Evolutionary conservation across 1,140 invertebrate species (phyloP), one percentile per base, ranked within the genome.

Genomic region (Drosophila kepulauana): DNA sequence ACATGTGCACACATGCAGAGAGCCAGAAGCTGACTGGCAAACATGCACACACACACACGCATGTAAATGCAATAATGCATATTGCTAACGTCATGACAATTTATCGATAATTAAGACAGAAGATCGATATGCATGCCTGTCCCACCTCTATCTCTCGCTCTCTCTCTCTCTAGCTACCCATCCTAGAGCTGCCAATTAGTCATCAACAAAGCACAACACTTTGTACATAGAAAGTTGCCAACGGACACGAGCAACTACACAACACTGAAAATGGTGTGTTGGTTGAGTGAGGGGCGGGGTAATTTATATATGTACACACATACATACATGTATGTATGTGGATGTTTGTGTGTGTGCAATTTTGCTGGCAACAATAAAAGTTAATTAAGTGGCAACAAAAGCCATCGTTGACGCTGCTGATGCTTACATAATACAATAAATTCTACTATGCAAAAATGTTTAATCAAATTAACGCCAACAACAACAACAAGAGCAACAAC

Each of bases 311-410:
- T 25, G 16, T 20, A 20, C 16, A 20, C 2, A 20, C 16, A 2
- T 20, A 20, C 16, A 20, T 20, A n/a, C n/a, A n/a, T n/a, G n/a
- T n/a, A n/a, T n/a, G 20, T 25, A 25, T 25, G 38, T 38, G 11
- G 10, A 20, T 45, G n/a, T 5, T 5, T 7, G 10, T 58, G 48
- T 48, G 16, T 28, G 30, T 5, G 45, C 16, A 4, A 11, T 7
- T n/a, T 35, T 58, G 15, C 10, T 28, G 25, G 49, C 56, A 75
- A 85, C 80, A 89, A 89, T 88, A 80, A 71, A 73, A 89, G 58
- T 84, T 88, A 68, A 84, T 86, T 86, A 79, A 79, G 78, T 59
- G 64, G 25, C 68, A 54, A 54, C 46, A 52, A 72, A 67, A 62
- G 61, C 64, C 59, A 52, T 38, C 10, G 33, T 25, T 25, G 33